Percentiles rank a stretch among this genome's conserved stretches.
phyloP scores from a whole-genome alignment of 2,797 vertebrate species.

The Gephyroberyx darwinii region DNA sequence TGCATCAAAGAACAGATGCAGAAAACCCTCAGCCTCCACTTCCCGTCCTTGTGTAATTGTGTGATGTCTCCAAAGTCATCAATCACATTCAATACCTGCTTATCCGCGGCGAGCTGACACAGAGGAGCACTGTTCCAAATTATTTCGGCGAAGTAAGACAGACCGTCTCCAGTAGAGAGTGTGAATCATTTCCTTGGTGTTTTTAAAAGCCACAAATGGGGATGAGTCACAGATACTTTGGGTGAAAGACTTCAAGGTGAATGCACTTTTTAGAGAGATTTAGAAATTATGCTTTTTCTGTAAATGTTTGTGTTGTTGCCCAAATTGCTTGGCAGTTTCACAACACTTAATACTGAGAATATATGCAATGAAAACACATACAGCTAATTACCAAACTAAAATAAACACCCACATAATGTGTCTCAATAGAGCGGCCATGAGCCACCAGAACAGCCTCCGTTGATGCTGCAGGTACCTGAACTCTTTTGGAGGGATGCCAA shows the following conservation, averaged over 20 bases:
- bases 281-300: slow-evolving; percentile 27
- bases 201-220: slow-evolving; percentile 49
- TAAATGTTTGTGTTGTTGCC: slow-evolving; percentile 51
- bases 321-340: slow-evolving; percentile 41
- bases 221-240: slow-evolving; percentile 24
- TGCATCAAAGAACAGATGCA: slow-evolving; percentile 38
- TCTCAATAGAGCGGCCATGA: no score
- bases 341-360: slow-evolving; percentile 34
- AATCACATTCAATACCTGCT: slow-evolving; percentile 55
- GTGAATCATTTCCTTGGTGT: slow-evolving; percentile 57
- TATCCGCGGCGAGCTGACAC: slow-evolving; percentile 52
- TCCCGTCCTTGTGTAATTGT: slow-evolving; percentile 47
- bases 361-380: no score
- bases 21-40: slow-evolving; percentile 26
- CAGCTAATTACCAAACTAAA: no score
- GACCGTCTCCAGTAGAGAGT: slow-evolving; percentile 18
- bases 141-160: slow-evolving; percentile 54
- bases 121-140: slow-evolving; percentile 53
- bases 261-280: slow-evolving; percentile 57
- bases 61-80: slow-evolving; percentile 43
- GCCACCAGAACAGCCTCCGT: no score
- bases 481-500: neutral
- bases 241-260: slow-evolving; percentile 40
- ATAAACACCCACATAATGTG: no score
- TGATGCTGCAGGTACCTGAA: neutral